Evolutionary conservation across 2,113 vertebrate species (phyloP), one percentile per base, ranked within the genome.

Genomic region (Gasterosteus aculeatus): DNA sequence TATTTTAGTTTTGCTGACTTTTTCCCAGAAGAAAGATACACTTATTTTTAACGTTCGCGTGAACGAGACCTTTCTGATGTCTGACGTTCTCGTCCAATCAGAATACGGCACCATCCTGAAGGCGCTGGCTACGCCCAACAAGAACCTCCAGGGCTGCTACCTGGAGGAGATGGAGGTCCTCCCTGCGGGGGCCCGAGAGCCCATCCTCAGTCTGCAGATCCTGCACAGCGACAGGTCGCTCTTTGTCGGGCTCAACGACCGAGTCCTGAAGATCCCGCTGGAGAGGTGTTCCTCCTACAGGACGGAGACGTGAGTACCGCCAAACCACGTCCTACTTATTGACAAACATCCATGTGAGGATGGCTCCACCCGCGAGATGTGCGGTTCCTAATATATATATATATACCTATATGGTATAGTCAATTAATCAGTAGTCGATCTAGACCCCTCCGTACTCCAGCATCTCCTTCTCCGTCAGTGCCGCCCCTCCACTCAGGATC

Each of bases 61-160:
- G 33, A 26, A 26, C 22, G 22, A 26, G 22, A 33, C 33, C 33
- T 33, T 12, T 26, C 51, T 54, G 51, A 54, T 54, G 11, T 26
- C 5, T 51, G 3, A 6, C 11, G 22, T 54, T 54, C 53, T 54
- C 6, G 51, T 54, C 51, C 11, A 6, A 54, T 57, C 83, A 99
- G 98, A 99, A 69, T 96, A 97, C 0, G 98, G 98, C 85, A 98
- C 96, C 89, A 97, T 99, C 92, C 86, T 98, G 79, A 99, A 99
- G 91, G 97, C 96, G 0, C 92, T 99, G 91, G 97, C 98, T 72
- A 96, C 96, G 0, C 92, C 95, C 72, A 97, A 96, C 88, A 97
- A 96, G 90, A 97, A 94, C 88, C 94, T 99, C 38, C 96, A 94
- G 19, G 97, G 96, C 26, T 99, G 98, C 90, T 99, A 98, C 93